These are phyloP conservation scores for Trachops cirrhosus DNA, from an alignment of 2,797 vertebrate genomes.

Conservation along the genomic window DNA sequence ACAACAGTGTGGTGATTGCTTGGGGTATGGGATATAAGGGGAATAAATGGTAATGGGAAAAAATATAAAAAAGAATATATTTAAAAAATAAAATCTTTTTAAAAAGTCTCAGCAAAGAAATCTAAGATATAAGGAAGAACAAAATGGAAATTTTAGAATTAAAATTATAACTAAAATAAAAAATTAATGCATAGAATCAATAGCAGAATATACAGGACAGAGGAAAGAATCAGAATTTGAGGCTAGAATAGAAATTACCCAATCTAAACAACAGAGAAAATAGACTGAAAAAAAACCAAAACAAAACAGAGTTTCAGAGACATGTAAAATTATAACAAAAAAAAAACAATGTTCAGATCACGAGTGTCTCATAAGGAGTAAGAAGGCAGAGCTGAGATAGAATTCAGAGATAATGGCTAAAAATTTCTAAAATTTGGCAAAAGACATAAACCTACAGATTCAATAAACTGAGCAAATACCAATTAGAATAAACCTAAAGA, in stretches of 20 bases:
- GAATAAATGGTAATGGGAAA: no score
- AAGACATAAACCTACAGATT: slow-evolving; percentile 33
- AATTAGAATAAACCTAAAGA: slow-evolving; percentile 28
- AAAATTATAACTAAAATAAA: slow-evolving; percentile 23
- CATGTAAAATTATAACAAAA: neutral
- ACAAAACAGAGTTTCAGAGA: neutral
- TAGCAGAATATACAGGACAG: neutral
- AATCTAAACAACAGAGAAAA: slow-evolving; percentile 34
- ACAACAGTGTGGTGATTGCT: no score
- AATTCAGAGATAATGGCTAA: slow-evolving; percentile 22
- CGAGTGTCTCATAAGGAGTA: neutral
- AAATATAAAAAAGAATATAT: no score
- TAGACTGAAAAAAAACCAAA: neutral
- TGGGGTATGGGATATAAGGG: no score
- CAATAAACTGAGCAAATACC: neutral
- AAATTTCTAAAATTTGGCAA: slow-evolving; percentile 22
- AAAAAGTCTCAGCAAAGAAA: slow-evolving; percentile 30
- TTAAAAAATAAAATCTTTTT: neutral
- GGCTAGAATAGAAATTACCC: slow-evolving; percentile 1
- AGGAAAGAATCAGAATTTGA: neutral
- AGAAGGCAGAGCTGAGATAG: slow-evolving; percentile 28
- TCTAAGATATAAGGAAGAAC: slow-evolving; percentile 5
- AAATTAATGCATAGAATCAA: neutral
- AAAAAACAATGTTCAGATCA: neutral
- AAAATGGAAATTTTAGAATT: slow-evolving; percentile 26